A percentile compares a stretch with the other conserved stretches of the same genome.
These are phyloP conservation scores for Caenorhabditis plicata DNA, from an alignment of 2,888 invertebrate species.

Conservation along the genomic window DNA sequence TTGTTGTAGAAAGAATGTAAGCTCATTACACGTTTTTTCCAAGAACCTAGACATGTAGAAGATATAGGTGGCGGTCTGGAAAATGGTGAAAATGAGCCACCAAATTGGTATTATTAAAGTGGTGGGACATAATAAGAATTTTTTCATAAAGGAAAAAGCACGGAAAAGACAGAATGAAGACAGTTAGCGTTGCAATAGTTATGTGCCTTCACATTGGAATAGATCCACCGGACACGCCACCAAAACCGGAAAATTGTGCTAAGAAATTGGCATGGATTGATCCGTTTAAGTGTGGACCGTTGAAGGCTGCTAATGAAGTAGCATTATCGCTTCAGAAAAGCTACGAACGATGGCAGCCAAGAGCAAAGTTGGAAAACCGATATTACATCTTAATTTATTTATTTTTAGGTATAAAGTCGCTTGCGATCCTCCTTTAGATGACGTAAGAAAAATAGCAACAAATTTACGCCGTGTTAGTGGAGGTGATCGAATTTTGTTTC, in stretches of 20 bases:
- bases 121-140: neutral
- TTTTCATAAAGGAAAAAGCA: slow-evolving; percentile 17
- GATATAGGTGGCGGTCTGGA: slow-evolving; percentile 45
- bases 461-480: slow-evolving; percentile 93
- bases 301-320: slow-evolving; percentile 82
- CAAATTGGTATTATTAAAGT: slow-evolving; percentile 8
- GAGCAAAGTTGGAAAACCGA: slow-evolving; percentile 77
- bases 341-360: slow-evolving; percentile 97
- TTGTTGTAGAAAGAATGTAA: slow-evolving; percentile 33
- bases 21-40: slow-evolving; percentile 44
- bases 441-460: slow-evolving; percentile 92
- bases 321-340: slow-evolving; percentile 88
- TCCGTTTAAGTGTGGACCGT: slow-evolving; percentile 78
- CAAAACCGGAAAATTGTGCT: slow-evolving; percentile 91
- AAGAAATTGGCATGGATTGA: slow-evolving; percentile 85
- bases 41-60: slow-evolving; percentile 58
- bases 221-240: slow-evolving; percentile 90
- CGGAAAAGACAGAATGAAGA: slow-evolving; percentile 81
- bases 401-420: slow-evolving; percentile 80
- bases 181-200: slow-evolving; percentile 95
- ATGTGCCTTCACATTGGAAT: slow-evolving; percentile 98
- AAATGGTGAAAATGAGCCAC: slow-evolving; percentile 28
- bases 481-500: slow-evolving; percentile 81
- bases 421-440: slow-evolving; percentile 94
- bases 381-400: no score